phyloP scores from a whole-genome alignment of 2,113 vertebrate species.

The Azemiops feae region DNA sequence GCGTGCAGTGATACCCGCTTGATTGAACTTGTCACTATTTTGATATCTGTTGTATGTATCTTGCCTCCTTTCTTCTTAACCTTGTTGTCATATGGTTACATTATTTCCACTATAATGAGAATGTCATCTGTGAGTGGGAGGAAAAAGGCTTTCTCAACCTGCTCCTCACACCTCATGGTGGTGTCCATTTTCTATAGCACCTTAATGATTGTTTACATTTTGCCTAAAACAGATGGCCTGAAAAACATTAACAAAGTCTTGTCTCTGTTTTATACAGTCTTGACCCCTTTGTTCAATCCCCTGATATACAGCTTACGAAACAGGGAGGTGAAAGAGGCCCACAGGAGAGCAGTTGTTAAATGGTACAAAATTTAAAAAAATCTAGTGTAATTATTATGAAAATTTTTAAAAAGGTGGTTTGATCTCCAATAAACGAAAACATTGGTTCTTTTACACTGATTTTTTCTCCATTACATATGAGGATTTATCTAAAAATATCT shows the following conservation, averaged over 20 bases:
- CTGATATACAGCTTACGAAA: background rate
- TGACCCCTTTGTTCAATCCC: background rate
- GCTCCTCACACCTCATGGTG: slow-evolving; percentile 43
- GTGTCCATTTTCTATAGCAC: slow-evolving; percentile 43
- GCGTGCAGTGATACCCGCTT: background rate
- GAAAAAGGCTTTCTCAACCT: slow-evolving; percentile 43
- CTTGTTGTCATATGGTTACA: slow-evolving; percentile 29
- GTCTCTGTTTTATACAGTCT: background rate
- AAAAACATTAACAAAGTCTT: background rate
- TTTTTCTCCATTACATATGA: no score
- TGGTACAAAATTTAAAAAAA: no score
- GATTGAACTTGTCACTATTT: background rate
- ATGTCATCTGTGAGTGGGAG: background rate
- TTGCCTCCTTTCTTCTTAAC: slow-evolving; percentile 38
- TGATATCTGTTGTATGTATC: background rate
- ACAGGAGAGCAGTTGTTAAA: no score
- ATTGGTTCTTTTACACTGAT: background rate
- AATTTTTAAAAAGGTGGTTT: no score
- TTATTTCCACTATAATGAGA: slow-evolving; percentile 16
- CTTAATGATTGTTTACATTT: background rate
- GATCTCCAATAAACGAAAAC: background rate
- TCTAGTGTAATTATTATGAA: no score
- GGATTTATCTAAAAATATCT: background rate
- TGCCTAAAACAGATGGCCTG: background rate
- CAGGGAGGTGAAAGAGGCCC: background rate